These are phyloP conservation scores for Helicoverpa assulta DNA, from an alignment of 2,888 invertebrate species.

Conservation along the genomic window DNA sequence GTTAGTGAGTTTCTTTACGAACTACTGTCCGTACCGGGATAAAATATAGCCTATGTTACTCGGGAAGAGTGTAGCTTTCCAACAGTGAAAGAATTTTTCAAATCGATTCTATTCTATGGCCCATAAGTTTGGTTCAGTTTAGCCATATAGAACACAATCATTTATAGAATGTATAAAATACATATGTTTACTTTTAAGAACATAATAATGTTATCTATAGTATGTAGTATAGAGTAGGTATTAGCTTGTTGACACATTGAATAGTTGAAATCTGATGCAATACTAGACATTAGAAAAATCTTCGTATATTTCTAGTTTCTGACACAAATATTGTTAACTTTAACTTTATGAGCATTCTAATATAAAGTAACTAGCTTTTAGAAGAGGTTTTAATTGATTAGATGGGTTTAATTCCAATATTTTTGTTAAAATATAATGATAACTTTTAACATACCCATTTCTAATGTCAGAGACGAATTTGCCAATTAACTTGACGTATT, in stretches of 20 bases:
- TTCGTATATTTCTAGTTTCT: neutral
- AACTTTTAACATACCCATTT: slow-evolving; percentile 74
- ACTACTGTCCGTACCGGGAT: too few species aligned
- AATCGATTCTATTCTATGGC: too few species aligned
- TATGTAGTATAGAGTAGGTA: neutral
- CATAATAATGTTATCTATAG: neutral
- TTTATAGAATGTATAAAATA: neutral
- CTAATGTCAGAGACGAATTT: slow-evolving; percentile 78
- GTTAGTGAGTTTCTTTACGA: too few species aligned
- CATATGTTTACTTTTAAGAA: neutral
- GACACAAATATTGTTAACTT: neutral
- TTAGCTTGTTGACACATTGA: slow-evolving; percentile 27
- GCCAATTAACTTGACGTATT: slow-evolving; percentile 74
- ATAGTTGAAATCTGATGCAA: slow-evolving; percentile 48
- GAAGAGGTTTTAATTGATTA: neutral
- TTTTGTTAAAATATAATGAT: slow-evolving; percentile 9
- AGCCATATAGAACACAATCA: too few species aligned
- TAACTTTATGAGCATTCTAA: neutral
- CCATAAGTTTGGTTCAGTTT: too few species aligned
- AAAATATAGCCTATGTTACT: too few species aligned
- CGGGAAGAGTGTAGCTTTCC: too few species aligned
- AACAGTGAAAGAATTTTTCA: too few species aligned
- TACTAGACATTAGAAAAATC: neutral
- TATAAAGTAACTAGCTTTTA: neutral
- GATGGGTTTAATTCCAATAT: neutral